Base-by-base conservation (phyloP, 2,113 vertebrate genomes). In the Piprites chloris region DNA sequence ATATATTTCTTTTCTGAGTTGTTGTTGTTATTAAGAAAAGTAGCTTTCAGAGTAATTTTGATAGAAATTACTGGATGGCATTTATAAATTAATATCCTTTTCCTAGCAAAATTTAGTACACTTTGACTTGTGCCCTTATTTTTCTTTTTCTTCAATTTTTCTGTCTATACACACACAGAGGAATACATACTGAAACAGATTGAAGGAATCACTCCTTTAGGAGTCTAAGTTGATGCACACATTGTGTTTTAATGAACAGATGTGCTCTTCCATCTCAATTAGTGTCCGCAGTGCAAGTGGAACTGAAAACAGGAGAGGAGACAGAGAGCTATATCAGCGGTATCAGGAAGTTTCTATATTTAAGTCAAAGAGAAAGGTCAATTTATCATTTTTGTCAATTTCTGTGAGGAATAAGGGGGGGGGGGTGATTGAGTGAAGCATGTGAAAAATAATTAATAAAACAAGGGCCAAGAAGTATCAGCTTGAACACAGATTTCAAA, bases 211-310 rank as follows among this genome's bases (percentile, higher is more conserved):
- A 78, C 39, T 94, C 77, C 69, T 93, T 81, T 56, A 93, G 77
- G 61, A 91, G 56, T 24, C 74, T 78, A 89, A 89, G 58, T 44
- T 94, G 69, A 41, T 83, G 58, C 66, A 91, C 24, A 65, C 15
- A 7, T 72, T 94, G 28, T 76, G 32, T 52, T 93, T 82, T 81
- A 93, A 87, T 85, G 74, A 93, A 72, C 93, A 95, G 66, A 74
- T 91, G 85, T 92, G 88, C 79, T 94, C 62, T 93, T 94, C 90
- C 82, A 63, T 83, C 85, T 92, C 88, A 91, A 85, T 94, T 91
- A 85, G 62, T 35, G 74, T 73, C 62, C 71, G 76, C 23, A 66
- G 62, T 0, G 0, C 78, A 85, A 82, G 67, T 69, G 72, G 62
- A 90, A 90, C 71, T 49, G 58, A 79, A 76, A 94, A 73, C 44